These are phyloP conservation scores for Rhegmatorhina hoffmannsi DNA, from an alignment of 2,113 vertebrate species.

Conservation along the genomic window DNA sequence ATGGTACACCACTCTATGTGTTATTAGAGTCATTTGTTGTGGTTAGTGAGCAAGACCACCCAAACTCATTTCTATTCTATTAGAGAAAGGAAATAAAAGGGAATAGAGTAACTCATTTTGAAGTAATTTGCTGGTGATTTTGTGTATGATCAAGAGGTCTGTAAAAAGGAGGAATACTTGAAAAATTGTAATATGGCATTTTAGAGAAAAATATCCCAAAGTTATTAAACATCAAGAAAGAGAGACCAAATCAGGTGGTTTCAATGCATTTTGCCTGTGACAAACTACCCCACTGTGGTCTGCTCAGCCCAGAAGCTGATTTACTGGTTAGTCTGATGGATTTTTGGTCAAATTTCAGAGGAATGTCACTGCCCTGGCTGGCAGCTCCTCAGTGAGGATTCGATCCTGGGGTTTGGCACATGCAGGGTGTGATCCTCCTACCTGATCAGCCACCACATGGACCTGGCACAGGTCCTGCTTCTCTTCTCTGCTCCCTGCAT, in stretches of 20 bases:
- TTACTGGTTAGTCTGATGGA: neutral
- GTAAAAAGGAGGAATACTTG: neutral
- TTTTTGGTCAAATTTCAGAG: neutral
- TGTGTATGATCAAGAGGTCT: neutral
- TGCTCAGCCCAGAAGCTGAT: neutral
- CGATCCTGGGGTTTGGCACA: neutral
- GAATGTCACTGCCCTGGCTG: neutral
- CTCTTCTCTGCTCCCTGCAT: neutral
- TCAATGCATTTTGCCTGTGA: neutral
- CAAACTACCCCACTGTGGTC: neutral
- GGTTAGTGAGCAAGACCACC: neutral
- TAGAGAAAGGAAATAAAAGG: neutral
- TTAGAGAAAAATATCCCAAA: neutral
- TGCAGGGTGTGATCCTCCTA: neutral
- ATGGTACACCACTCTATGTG: accelerated
- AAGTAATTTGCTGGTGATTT: neutral
- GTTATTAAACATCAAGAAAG: neutral
- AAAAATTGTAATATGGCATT: neutral
- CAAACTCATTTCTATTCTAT: neutral
- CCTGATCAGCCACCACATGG: neutral
- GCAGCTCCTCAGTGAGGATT: neutral
- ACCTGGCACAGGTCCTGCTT: neutral
- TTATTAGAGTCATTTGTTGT: neutral
- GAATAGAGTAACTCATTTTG: neutral
- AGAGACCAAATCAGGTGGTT: neutral